Evolutionary conservation across 1,140 invertebrate genomes (phyloP), one percentile per base, ranked within the genome.

Genomic region (Orussus abietinus): DNA sequence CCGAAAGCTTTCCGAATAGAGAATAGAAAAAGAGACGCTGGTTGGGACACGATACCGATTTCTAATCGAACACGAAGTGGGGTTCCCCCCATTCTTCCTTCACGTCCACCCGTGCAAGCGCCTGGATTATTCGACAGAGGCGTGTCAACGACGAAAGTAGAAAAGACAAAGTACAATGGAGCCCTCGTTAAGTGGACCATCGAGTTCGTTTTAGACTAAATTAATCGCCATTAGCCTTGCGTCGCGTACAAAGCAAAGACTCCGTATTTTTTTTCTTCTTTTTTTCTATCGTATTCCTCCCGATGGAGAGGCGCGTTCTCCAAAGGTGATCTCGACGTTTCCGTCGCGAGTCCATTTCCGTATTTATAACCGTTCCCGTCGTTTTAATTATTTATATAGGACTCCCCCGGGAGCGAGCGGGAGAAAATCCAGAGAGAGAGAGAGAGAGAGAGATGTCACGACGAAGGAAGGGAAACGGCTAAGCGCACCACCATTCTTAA

Each of bases 321-420:
- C 32, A 11, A 4, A 42, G 45, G n/a, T n/a, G n/a, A n/a, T 42
- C 38, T 47, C 40, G 22, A 4, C 22, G 15, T 38, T 42, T 42
- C 39, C 46, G 45, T 25, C 38, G 47, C 28, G 45, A 20, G 33
- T 47, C 26, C 37, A 38, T 37, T 51, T 44, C 50, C 57, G 59
- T 51, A 61, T 64, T 62, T 59, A 61, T 62, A 47, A 41, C 38
- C 45, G 34, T 50, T 22, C 20, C 53, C 53, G 45, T 63, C 57
- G 45, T 53, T 61, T 63, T 63, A 56, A 60, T 61, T 63, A 61
- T 63, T 59, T 62, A 61, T 61, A 61, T 44, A 56, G 61, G 59
- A 61, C 54, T 59, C 48, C 45, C 45, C 51, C 59, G 51, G 59
- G 51, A 57, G 50, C 51, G 37, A 41, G 35, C 51, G 49, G 51